Percentiles rank a stretch among this genome's conserved stretches.
phyloP scores from a whole-genome alignment of 1,140 invertebrate genomes.

The Scaptodrosophila lebanonensis region DNA sequence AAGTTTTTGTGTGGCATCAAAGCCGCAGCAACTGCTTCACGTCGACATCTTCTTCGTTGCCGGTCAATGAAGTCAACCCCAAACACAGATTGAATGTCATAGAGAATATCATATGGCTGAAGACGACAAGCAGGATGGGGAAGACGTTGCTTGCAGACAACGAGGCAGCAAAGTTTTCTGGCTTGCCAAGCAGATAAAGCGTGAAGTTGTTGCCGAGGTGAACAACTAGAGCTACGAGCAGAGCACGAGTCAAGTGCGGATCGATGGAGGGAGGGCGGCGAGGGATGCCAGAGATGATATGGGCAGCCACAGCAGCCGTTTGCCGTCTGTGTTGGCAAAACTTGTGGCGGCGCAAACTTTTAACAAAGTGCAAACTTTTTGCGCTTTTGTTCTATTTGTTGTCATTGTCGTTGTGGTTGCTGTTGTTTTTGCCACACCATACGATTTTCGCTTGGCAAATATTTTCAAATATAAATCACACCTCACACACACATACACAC shows the following conservation, averaged over 20 bases:
- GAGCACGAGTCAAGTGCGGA: too few relatives aligned
- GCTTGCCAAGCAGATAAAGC: too few relatives aligned
- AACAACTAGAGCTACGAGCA: too few relatives aligned
- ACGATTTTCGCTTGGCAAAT: conserved; percentile 25
- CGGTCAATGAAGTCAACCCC: conserved; percentile 51
- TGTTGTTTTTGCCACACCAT: conserved; percentile 31
- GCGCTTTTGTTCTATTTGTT: conserved; percentile 14
- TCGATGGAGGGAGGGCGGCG: neutral
- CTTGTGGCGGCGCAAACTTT: conserved; percentile 52
- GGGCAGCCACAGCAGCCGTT: conserved; percentile 19
- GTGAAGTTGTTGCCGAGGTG: too few relatives aligned
- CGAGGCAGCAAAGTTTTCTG: too few relatives aligned
- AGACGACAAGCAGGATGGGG: conserved; percentile 8
- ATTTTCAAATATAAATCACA: conserved; percentile 42
- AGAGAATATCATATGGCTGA: conserved; percentile 62
- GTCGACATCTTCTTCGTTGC: neutral
- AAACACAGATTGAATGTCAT: conserved; percentile 66
- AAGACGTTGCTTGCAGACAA: neutral
- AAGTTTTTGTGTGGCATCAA: conserved; percentile 30
- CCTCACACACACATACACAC: conserved; percentile 18
- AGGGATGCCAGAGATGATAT: conserved; percentile 34
- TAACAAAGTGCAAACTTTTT: conserved; percentile 50
- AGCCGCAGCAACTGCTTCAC: neutral
- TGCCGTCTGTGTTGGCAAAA: conserved; percentile 50
- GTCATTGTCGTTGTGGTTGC: conserved; percentile 10